These are phyloP conservation scores for Ametastegia equiseti DNA, from an alignment of 2,888 invertebrate genomes.

Conservation along the genomic window DNA sequence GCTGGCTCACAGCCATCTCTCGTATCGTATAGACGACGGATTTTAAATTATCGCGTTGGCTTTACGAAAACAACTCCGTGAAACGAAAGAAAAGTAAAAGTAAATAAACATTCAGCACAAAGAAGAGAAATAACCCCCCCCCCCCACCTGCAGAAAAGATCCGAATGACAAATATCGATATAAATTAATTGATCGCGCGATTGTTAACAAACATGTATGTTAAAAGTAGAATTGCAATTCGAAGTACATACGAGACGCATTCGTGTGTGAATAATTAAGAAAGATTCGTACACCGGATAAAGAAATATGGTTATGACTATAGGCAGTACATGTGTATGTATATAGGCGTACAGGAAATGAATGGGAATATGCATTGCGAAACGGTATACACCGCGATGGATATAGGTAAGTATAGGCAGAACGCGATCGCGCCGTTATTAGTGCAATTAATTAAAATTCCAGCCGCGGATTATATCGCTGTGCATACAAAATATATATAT, in stretches of 20 bases:
- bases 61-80: not conserved
- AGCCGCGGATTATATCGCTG: slow-evolving; percentile 1
- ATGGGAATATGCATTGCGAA: slow-evolving; percentile 60
- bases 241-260: not conserved
- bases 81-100: too few species aligned
- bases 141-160: too few species aligned
- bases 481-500: not conserved
- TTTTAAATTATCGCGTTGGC: not conserved
- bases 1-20: not conserved
- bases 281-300: not conserved
- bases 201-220: too few species aligned
- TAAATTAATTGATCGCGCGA: too few species aligned
- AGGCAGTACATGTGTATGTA: too few species aligned
- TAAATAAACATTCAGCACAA: too few species aligned
- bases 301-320: too few species aligned
- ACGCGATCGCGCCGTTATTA: slow-evolving; percentile 57
- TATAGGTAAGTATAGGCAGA: too few species aligned
- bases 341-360: slow-evolving; percentile 55
- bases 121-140: too few species aligned
- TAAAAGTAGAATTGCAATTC: not conserved
- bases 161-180: too few species aligned
- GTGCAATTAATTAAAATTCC: slow-evolving; percentile 65
- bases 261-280: not conserved
- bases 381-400: too few species aligned
- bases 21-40: too few species aligned